Evolutionary conservation across 1,140 invertebrate genomes (phyloP).

Genomic region (Teleopsis dalmanni): DNA sequence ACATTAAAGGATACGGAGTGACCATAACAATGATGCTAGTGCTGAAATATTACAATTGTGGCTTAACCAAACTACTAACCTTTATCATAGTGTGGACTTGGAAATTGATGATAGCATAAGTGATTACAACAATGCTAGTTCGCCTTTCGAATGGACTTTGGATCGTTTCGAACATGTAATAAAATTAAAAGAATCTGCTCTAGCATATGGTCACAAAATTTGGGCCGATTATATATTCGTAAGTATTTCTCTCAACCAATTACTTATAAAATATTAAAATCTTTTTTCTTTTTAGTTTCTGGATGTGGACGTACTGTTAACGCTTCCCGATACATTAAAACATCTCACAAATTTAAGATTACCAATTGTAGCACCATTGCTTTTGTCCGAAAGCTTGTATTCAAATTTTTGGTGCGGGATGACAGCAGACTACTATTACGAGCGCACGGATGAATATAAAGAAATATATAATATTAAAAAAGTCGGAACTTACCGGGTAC

Average conservation of each 20-base stretch:
- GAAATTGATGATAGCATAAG: constrained; percentile 50
- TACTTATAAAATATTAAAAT: background rate
- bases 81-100: constrained; percentile 68
- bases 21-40: constrained; percentile 79
- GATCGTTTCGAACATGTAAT: constrained; percentile 77
- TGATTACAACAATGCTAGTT: constrained; percentile 54
- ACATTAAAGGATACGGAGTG: constrained; percentile 70
- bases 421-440: constrained; percentile 81
- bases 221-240: constrained; percentile 85
- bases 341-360: constrained; percentile 60
- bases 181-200: constrained; percentile 66
- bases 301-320: constrained; percentile 82
- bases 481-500: constrained; percentile 72
- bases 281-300: constrained; percentile 61
- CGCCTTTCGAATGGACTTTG: constrained; percentile 65
- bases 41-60: constrained; percentile 67
- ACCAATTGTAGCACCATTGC: constrained; percentile 70
- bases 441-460: constrained; percentile 77
- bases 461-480: constrained; percentile 67
- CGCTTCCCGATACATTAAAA: constrained; percentile 61
- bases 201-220: constrained; percentile 60
- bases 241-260: constrained; percentile 23
- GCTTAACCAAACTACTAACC: constrained; percentile 52
- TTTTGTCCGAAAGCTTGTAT: constrained; percentile 79
- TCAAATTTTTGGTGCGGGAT: constrained; percentile 96